These are phyloP conservation scores for Pampusana beccarii DNA, from an alignment of 2,113 vertebrate genomes.

Conservation along the genomic window DNA sequence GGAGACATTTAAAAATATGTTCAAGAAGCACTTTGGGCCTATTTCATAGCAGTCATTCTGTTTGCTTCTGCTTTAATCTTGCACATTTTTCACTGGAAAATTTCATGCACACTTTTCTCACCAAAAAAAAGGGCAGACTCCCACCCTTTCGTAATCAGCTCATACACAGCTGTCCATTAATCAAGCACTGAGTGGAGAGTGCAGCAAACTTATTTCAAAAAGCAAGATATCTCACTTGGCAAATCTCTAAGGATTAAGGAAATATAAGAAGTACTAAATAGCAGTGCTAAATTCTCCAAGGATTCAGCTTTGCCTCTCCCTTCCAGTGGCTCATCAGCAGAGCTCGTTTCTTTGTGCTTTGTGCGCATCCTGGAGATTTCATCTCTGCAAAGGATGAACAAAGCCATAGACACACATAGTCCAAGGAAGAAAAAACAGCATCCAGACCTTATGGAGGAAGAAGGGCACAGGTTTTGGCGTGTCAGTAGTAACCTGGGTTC, in stretches of 20 bases:
- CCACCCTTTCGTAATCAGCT: background rate
- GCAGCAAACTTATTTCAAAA: background rate
- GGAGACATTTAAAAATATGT: background rate
- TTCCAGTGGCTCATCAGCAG: background rate
- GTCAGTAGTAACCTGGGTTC: background rate
- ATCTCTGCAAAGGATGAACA: background rate
- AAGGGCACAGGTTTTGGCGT: background rate
- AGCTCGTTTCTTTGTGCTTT: background rate
- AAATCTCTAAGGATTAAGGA: background rate
- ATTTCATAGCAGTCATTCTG: background rate
- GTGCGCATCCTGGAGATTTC: background rate
- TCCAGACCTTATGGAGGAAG: background rate
- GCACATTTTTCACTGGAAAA: background rate
- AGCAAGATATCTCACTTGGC: background rate
- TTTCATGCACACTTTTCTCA: background rate
- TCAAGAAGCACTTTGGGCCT: background rate
- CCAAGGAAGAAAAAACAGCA: background rate
- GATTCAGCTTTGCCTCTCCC: background rate
- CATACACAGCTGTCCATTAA: background rate
- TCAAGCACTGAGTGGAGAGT: background rate
- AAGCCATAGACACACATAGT: background rate
- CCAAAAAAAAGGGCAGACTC: background rate
- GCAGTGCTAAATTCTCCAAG: background rate
- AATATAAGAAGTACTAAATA: background rate
- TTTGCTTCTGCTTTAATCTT: constrained; percentile 8